Evolutionary conservation across 2,113 vertebrate species (phyloP).

Genomic region (Rhinolophus sinicus): DNA sequence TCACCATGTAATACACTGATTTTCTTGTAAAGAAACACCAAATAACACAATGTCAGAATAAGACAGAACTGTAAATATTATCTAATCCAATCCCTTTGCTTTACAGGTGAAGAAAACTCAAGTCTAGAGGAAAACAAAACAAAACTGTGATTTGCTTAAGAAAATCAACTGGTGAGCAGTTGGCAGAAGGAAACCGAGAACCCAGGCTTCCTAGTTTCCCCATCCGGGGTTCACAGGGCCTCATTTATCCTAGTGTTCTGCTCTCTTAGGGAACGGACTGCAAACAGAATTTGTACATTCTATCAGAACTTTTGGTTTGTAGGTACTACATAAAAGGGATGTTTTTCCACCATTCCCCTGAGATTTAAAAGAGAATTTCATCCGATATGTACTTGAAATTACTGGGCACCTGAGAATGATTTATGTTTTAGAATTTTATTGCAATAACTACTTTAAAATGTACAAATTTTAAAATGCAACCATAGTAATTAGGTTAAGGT

Average conservation of each 20-base stretch:
- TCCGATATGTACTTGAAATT: conserved; percentile 25
- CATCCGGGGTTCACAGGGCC: too few species aligned
- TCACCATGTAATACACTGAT: neutral
- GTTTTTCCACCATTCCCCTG: neutral
- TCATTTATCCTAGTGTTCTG: neutral
- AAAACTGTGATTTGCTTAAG: neutral
- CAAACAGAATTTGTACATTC: conserved; percentile 24
- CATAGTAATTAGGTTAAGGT: conserved; percentile 65
- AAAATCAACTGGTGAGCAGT: neutral
- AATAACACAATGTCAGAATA: neutral
- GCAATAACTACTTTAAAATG: conserved; percentile 70
- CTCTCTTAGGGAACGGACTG: neutral
- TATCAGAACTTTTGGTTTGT: conserved; percentile 1
- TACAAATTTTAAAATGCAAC: conserved; percentile 63
- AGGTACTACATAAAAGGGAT: neutral
- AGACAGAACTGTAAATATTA: neutral
- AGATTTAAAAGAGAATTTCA: conserved; percentile 43
- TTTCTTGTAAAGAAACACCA: conserved; percentile 37
- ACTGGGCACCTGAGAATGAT: neutral
- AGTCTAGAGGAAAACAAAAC: neutral
- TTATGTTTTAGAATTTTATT: conserved; percentile 60
- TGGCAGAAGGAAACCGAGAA: neutral
- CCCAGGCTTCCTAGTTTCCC: neutral
- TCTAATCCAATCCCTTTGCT: neutral
- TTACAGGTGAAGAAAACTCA: conserved; percentile 5